Evolutionary conservation across 1,140 invertebrate genomes (phyloP), one percentile per base, ranked within the genome.

Genomic region (Eurosta solidaginis): DNA sequence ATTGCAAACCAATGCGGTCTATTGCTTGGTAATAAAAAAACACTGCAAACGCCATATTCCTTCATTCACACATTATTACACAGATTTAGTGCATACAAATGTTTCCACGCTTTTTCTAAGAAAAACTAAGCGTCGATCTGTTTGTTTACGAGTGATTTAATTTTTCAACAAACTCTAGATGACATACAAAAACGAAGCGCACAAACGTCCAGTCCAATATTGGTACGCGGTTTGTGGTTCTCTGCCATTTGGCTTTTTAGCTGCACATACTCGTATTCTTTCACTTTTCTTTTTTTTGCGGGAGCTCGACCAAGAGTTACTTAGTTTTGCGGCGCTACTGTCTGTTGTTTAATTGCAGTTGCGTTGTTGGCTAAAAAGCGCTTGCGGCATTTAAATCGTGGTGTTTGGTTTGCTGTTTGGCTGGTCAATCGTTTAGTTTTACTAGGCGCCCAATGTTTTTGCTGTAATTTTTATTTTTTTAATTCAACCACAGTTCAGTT

Each of bases 261-360:
- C 59, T n/a, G 22, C 33, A 42, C 59, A 36, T 20, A 40, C 40
- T 36, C 40, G 36, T 63, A 20, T 40, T 68, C 36, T 36, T 20
- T 5, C n/a, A 33, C 36, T 42, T 68, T 10, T 29, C 59, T 9
- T 9, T 47, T 20, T 68, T 68, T 22, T 17, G 59, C 36, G 40
- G 29, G 33, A 3, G 33, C n/a, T 14, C 20, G 54, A 40, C 33
- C 59, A 42, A 68, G 33, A 68, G 29, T 68, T 68, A 7, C 33
- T 27, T 68, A 40, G 59, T 68, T 68, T n/a, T n/a, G n/a, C n/a
- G n/a, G n/a, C n/a, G 59, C 59, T 68, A 68, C 59, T 68, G 59
- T 68, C 59, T 68, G 59, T 33, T 68, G 59, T 68, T 68, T 68
- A 68, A 68, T 68, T 68, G 59, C 33, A 40, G 59, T 68, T 68